A percentile compares a stretch with the other conserved stretches of the same genome.
These are phyloP conservation scores for Buathra laborator DNA, from an alignment of 2,888 invertebrate species.

Conservation along the genomic window DNA sequence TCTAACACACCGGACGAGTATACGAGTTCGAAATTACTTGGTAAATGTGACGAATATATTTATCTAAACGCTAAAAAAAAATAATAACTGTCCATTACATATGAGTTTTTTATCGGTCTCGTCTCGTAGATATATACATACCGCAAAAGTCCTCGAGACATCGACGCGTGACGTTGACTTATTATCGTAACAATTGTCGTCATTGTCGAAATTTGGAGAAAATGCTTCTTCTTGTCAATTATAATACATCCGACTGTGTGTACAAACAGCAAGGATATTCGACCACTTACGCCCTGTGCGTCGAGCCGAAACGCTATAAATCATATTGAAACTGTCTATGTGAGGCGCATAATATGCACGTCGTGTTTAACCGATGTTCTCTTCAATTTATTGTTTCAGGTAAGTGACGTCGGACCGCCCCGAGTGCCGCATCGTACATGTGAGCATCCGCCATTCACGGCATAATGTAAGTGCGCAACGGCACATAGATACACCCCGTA, in stretches of 20 bases:
- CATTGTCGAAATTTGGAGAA: conserved; percentile 18
- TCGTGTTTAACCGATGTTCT: conserved; percentile 80
- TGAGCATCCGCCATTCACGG: conserved; percentile 80
- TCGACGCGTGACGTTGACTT: conserved; percentile 26
- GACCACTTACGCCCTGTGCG: conserved; percentile 71
- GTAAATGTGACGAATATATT: conserved; percentile 1
- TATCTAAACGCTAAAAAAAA: background rate
- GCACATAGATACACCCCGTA: conserved; percentile 33
- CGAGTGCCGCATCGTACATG: conserved; percentile 80
- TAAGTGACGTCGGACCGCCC: conserved; percentile 84
- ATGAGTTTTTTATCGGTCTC: background rate
- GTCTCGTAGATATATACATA: background rate
- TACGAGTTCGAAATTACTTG: background rate
- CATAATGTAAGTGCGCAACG: conserved; percentile 82
- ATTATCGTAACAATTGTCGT: conserved; percentile 30
- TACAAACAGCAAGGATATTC: conserved; percentile 73
- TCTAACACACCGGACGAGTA: background rate
- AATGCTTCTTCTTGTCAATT: conserved; percentile 50
- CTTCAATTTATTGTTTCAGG: conserved; percentile 85
- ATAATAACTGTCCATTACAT: background rate
- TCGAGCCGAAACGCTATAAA: conserved; percentile 78
- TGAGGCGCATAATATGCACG: conserved; percentile 78
- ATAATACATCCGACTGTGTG: conserved; percentile 33
- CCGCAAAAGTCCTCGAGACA: conserved; percentile 39
- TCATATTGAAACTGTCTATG: conserved; percentile 70